These are phyloP conservation scores for Suricata suricatta DNA, from an alignment of 2,113 vertebrate species.

Conservation along the genomic window DNA sequence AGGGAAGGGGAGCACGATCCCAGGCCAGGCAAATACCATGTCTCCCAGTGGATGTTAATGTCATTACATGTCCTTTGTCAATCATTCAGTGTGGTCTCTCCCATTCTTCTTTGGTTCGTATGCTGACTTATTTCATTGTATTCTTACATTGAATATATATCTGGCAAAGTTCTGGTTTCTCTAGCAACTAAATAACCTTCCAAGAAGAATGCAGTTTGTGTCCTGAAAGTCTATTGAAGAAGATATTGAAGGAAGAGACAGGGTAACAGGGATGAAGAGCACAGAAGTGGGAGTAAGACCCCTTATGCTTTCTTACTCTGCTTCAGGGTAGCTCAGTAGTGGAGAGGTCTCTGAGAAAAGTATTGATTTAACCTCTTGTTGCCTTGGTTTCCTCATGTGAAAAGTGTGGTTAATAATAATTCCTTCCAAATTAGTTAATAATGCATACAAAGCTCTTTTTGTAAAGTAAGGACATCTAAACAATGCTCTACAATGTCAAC, in stretches of 20 bases:
- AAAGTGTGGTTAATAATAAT: background rate
- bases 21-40: background rate
- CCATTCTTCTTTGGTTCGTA: background rate
- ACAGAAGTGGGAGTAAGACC: background rate
- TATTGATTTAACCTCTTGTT: background rate
- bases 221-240: background rate
- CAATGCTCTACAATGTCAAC: background rate
- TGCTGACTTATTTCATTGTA: background rate
- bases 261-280: background rate
- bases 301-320: background rate
- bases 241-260: background rate
- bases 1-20: background rate
- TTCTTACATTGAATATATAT: background rate
- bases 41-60: background rate
- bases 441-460: background rate
- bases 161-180: background rate
- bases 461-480: conserved; percentile 26
- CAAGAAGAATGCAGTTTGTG: conserved; percentile 56
- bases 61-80: background rate
- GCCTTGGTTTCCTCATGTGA: background rate
- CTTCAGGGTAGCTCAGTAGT: background rate
- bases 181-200: background rate
- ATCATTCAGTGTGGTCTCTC: background rate
- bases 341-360: background rate
- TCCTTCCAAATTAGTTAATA: background rate